Evolutionary conservation across 2,888 invertebrate genomes (phyloP), one percentile per base, ranked within the genome.

Genomic region (Drosophila suboccidentalis): DNA sequence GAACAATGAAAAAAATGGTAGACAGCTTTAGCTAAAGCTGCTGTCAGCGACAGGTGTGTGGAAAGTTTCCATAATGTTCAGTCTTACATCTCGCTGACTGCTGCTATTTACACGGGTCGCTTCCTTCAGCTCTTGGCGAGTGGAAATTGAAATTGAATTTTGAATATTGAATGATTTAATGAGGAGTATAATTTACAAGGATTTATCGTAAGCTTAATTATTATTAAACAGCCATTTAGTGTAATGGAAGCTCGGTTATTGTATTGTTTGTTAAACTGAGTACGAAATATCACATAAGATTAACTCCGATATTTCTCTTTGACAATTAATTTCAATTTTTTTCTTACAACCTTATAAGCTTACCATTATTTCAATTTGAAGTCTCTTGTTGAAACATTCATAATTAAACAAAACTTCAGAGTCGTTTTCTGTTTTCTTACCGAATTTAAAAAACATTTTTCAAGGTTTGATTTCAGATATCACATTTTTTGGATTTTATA

Each of bases 21-120:
- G 55, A 22, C 59, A 67, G 76, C 68, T 68, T 76, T 51, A 38
- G 58, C 69, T 55, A 47, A 80, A 86, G 64, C 81, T 82, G 64
- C 81, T 82, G 86, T 73, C 83, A 73, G 71, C 58, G 79, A 59
- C 82, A 82, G 86, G 73, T 82, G 79, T 57, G 44, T 41, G 44
- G 41, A 64, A 76, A 76, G 47, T 75, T 76, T 64, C 11, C 63
- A 46, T 58, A 64, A 69, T 64, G 47, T 58, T 44, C 15, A 41
- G 54, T 34, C 19, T 61, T 55, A 51, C 26, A 57, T 49, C 50
- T 9, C 39, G 41, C 60, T 58, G 51, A 55, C 46, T 51, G 53
- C 44, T 44, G 58, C 22, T 38, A 60, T 62, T 75, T 53, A 58
- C 38, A 54, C 32, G 15, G 19, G 38, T n/a, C 47, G 38, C 38